These are phyloP conservation scores for Avahi laniger DNA, from an alignment of 2,797 vertebrate species.

Conservation along the genomic window DNA sequence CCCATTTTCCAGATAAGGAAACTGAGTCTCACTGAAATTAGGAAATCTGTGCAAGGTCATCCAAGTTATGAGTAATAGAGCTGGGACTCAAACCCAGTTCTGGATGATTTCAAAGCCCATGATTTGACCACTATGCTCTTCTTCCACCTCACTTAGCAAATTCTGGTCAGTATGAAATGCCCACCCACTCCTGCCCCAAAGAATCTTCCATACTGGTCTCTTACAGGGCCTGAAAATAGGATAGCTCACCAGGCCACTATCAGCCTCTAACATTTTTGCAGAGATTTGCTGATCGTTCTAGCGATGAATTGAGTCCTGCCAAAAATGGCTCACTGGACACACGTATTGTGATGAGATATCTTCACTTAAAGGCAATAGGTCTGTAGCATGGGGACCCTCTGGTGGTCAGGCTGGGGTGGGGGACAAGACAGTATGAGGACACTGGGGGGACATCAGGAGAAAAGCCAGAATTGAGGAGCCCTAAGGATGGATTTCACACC, in stretches of 20 bases:
- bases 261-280: neutral
- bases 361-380: neutral
- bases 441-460: neutral
- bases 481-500: neutral
- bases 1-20: neutral
- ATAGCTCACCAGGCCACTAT: neutral
- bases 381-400: neutral
- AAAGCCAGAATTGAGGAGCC: neutral
- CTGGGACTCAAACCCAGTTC: neutral
- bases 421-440: neutral
- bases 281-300: neutral
- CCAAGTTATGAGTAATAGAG: neutral
- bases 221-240: neutral
- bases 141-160: neutral
- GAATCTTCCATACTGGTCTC: neutral
- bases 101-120: neutral
- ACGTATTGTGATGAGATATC: neutral
- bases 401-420: neutral
- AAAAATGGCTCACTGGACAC: neutral
- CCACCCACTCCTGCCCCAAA: neutral
- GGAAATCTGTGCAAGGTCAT: neutral
- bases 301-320: neutral
- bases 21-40: neutral
- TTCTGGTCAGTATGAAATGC: neutral
- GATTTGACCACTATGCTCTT: neutral